Conservation (phyloP, 2,113 vertebrate species). For the Patagioenas fasciata region DNA sequence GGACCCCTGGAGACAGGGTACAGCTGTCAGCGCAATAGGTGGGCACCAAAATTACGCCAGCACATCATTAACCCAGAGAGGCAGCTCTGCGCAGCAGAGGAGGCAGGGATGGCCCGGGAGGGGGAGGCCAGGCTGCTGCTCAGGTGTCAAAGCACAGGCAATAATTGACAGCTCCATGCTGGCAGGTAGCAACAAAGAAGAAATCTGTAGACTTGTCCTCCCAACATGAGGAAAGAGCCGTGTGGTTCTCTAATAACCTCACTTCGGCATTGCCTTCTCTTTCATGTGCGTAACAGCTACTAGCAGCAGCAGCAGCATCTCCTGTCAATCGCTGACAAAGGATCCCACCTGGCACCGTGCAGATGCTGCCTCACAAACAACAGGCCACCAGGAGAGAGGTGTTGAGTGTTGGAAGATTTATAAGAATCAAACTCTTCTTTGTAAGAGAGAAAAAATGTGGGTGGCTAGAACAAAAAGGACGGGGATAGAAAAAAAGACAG, state of each 20-base stretch:
- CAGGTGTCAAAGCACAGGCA: background rate
- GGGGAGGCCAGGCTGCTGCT: background rate
- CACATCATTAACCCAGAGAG: background rate
- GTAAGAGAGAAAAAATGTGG: background rate
- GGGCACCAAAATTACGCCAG: background rate
- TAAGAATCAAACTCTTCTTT: background rate
- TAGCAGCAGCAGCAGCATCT: constrained; percentile 8
- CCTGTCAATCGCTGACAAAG: constrained; percentile 41
- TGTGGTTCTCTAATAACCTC: background rate
- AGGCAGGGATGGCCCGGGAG: background rate
- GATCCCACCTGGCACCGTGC: background rate
- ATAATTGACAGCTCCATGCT: constrained; percentile 33
- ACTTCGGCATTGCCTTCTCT: background rate
- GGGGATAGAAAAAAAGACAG: background rate
- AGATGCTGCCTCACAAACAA: constrained; percentile 24
- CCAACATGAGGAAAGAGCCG: background rate
- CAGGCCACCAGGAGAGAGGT: constrained; percentile 16
- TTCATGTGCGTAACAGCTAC: background rate
- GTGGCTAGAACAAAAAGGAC: background rate
- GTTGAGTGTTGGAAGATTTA: constrained; percentile 10
- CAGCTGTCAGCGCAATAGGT: background rate
- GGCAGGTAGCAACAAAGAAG: background rate
- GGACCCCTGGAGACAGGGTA: background rate
- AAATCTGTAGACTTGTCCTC: background rate
- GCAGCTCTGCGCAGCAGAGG: background rate